Base-by-base conservation (phyloP, 1,140 invertebrate species). In the Philopotamus ludificatus region DNA sequence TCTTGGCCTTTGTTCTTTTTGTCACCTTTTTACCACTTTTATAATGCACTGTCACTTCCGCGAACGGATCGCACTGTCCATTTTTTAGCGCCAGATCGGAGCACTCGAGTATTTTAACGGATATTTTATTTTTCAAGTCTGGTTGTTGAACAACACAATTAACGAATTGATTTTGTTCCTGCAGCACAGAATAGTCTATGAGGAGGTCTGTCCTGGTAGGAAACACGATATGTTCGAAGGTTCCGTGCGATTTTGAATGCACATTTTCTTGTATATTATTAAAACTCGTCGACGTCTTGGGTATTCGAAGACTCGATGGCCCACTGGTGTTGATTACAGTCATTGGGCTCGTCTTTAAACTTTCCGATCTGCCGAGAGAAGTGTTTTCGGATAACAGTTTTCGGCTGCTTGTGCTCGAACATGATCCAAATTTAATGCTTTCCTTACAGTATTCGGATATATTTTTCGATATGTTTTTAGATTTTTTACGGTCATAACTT, bases 31-130 rank as follows among this genome's bases (percentile, higher is more conserved):
- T 90, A 66, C 88, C 88, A 78, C 91, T 94, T 72, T 86, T 86
- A 77, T 92, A 92, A 25, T 86, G 81, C 49, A 94, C 85, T 25
- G 88, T 89, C 68, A 93, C 87, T 62, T 88, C 84, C 65, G 91
- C 91, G 77, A 90, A 94, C 1, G 93, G 92, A 83, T 96, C 93
- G 83, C 93, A 96, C 72, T 88, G 86, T 73, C 92, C 91, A 80
- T 94, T 93, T 74, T 91, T 92, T 65, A 93, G 87, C 58, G 92
- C 90, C 73, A 96, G 81, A 78, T 95, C 93, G 71, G 86, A 88
- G 78, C 93, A 95, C 78, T 94, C 92, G 65, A 89, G 81, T 44
- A 95, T 84, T 67, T 87, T 75, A 42, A 87, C 79, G 42, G 81
- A 78, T 10, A 87, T 66, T 45, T 80, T 82, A 41, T 51, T 62